Evolutionary conservation across 2,113 vertebrate species (phyloP).

Genomic region (Apistogramma diplotaenia): DNA sequence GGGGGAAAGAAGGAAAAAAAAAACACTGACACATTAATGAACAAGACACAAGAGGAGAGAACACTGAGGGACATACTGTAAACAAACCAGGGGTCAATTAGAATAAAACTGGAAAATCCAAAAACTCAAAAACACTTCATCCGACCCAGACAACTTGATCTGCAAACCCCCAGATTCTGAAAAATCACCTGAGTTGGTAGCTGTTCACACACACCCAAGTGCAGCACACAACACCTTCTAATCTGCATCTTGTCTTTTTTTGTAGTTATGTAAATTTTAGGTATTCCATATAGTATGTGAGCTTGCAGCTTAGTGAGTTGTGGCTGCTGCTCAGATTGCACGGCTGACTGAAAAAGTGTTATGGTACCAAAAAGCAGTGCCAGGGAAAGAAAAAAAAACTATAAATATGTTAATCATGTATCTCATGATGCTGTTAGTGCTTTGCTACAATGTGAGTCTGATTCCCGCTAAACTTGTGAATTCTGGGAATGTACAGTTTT

Average conservation of each 20-base stretch:
- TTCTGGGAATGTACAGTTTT: not conserved
- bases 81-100: no score
- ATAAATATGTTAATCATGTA: not conserved
- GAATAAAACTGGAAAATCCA: no score
- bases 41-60: no score
- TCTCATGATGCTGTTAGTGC: not conserved
- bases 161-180: no score
- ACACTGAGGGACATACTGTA: no score
- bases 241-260: not conserved
- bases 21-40: no score
- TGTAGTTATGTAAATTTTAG: not conserved
- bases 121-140: no score
- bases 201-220: no score
- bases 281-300: not conserved
- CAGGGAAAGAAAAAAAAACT: not conserved
- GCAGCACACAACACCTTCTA: not conserved
- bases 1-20: no score
- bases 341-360: constrained; percentile 11
- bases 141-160: no score
- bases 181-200: no score
- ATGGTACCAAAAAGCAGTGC: not conserved
- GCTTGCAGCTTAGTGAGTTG: constrained; percentile 1
- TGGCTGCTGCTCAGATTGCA: not conserved
- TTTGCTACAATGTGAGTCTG: not conserved
- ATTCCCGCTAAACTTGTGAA: not conserved